Evolutionary conservation across 2,888 invertebrate species (phyloP), one percentile per base, ranked within the genome.

Genomic region (Thecocarcelia acutangulata): DNA sequence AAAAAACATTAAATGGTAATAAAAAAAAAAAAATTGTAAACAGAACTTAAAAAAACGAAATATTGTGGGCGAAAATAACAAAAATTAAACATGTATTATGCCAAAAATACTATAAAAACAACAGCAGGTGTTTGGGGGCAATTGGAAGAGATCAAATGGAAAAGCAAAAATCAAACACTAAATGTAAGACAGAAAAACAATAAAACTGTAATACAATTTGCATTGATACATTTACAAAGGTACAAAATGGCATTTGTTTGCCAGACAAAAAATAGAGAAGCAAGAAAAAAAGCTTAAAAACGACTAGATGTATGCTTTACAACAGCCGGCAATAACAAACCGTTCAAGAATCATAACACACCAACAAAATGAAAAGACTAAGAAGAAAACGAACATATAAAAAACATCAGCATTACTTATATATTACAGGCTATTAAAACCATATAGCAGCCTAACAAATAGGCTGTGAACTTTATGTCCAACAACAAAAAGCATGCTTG

Each of bases 401-500:
- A 48, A 50, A 17, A 61, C 15, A 61, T 2, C 11, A 59, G 5
- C 11, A 76, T 1, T 48, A 46, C 8, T 3, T 17, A 59, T 24
- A 19, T 54, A 17, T 44, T 21, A 59, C 17, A 58, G n/a, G 24
- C 28, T 33, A 63, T 63, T 52, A 42, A 70, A 54, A 77, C 28
- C 40, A 59, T 17, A 59, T 33, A 48, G 42, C 48, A 44, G 13
- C 17, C 48, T 4, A 42, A 63, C 58, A 63, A 63, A 63, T 63
- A 70, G 46, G 37, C 63, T 48, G 50, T 59, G 66, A 75, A 59
- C 15, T 52, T 68, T 68, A 21, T 58, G 44, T n/a, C 50, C 11
- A 9, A 40, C 3, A 58, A 12, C n/a, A 40, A 50, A 63, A 63
- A 77, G 63, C 63, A 64, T 50, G 12, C 42, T 58, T 2, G 8